Conservation (phyloP, 2,888 invertebrate species). For the Microdon myrmicae region DNA sequence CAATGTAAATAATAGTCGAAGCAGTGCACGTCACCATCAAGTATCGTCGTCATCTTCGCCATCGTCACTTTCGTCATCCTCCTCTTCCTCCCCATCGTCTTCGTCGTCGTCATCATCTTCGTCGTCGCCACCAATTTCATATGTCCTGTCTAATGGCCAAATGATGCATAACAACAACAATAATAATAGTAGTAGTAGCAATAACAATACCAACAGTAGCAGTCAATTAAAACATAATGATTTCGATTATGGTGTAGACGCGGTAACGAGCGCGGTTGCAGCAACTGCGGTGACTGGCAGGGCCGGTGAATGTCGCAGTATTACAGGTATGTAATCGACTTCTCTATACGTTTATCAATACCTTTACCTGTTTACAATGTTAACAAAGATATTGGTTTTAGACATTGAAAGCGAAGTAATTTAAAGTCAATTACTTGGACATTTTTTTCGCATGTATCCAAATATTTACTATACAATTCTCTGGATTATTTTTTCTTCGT, state of each 20-base stretch:
- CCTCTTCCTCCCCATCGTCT: conserved; percentile 33
- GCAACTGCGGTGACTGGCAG: conserved; percentile 46
- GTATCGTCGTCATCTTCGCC: conserved; percentile 40
- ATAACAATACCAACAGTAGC: conserved; percentile 19
- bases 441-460: too few relatives aligned
- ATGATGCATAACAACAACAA: conserved; percentile 32
- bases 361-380: too few relatives aligned
- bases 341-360: too few relatives aligned
- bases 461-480: too few relatives aligned
- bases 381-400: too few relatives aligned
- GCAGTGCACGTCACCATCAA: conserved; percentile 43
- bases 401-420: too few relatives aligned
- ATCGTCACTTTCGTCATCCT: conserved; percentile 35
- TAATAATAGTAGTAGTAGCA: conserved; percentile 16
- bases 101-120: conserved; percentile 23
- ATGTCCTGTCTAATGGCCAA: conserved; percentile 35
- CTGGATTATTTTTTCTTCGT: too few relatives aligned
- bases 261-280: conserved; percentile 44
- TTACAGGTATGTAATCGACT: conserved; percentile 42
- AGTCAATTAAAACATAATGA: conserved; percentile 43
- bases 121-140: conserved; percentile 27
- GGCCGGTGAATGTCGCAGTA: conserved; percentile 39
- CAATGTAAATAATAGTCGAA: conserved; percentile 40
- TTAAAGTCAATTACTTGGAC: too few relatives aligned
- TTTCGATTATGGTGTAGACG: conserved; percentile 43